Percentiles rank a stretch among this genome's conserved stretches.
phyloP scores from a whole-genome alignment of 2,113 vertebrate genomes.

The Bubalus kerabau region DNA sequence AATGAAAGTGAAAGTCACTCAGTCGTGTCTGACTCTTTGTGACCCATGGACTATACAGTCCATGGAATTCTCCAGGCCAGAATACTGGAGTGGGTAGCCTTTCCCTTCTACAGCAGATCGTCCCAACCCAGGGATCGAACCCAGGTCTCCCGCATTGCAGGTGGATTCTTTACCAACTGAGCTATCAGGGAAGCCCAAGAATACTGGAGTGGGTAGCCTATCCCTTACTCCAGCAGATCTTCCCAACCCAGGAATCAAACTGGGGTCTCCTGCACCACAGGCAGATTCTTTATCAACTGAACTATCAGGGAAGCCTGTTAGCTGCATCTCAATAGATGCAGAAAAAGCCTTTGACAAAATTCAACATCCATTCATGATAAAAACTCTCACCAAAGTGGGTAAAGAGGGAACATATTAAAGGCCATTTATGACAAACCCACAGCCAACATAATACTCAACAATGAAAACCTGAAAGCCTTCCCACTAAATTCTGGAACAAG shows the following conservation, averaged over 20 bases:
- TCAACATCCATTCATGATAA: background rate
- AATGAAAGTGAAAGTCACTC: background rate
- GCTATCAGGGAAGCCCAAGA: background rate
- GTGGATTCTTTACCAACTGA: background rate
- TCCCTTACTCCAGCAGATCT: background rate
- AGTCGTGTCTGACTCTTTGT: background rate
- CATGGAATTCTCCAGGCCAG: background rate
- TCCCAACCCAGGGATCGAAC: background rate
- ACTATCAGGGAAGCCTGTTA: background rate
- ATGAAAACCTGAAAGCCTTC: background rate
- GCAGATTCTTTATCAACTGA: background rate
- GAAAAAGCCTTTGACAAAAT: background rate
- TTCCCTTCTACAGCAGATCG: background rate
- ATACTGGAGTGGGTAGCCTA: background rate
- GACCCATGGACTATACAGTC: background rate
- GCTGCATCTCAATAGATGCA: background rate
- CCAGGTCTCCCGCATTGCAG: background rate
- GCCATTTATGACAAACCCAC: background rate
- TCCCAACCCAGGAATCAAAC: background rate
- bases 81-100: background rate
- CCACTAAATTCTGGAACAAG: background rate
- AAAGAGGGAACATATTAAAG: background rate
- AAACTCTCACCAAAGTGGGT: background rate
- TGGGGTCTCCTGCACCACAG: background rate
- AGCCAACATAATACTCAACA: background rate